Evolutionary conservation across 2,797 vertebrate genomes (phyloP), one percentile per base, ranked within the genome.

Genomic region (Todus mexicanus): DNA sequence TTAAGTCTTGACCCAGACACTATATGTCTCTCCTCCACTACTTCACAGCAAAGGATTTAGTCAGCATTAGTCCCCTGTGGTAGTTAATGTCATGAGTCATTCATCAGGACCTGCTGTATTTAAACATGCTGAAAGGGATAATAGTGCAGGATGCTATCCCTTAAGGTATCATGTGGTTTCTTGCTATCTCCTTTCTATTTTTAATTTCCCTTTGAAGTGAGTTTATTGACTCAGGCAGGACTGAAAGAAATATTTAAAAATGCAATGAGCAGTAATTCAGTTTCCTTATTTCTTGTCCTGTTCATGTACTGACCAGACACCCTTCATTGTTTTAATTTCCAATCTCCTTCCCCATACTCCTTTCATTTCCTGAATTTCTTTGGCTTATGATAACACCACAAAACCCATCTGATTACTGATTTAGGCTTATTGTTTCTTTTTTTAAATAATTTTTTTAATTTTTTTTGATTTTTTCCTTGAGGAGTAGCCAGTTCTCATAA

Each of bases 141-240:
- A n/a, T 35, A 66, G 38, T 50, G 35, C 38, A 76, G 60, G 50
- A 77, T 84, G 21, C 53, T 82, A 2, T 81, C 51, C 37, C 47
- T 92, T 75, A 51, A 78, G 43, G 21, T 75, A 15, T 78, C 31
- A 26, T 40, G 66, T 60, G 31, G 23, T 51, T 61, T 92, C 61
- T 91, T 84, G 51, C 40, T 68, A 38, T 71, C 25, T 43, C 23
- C 33, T 82, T 81, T 64, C 84, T 95, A 16, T 90, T 89, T 95
- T 92, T 94, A 71, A 31, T 82, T 93, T 70, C 15, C 17, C 25
- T 94, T 94, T 93, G 84, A 91, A 89, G n/a, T 48, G 11, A 82
- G 33, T 37, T 84, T 71, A 68, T 33, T 87, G 86, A 85, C 65
- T 78, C 72, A 59, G 0, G 0, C 11, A 56, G 37, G 48, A 92